Conservation (phyloP, 2,113 vertebrate genomes). For the Lonchura striata region DNA sequence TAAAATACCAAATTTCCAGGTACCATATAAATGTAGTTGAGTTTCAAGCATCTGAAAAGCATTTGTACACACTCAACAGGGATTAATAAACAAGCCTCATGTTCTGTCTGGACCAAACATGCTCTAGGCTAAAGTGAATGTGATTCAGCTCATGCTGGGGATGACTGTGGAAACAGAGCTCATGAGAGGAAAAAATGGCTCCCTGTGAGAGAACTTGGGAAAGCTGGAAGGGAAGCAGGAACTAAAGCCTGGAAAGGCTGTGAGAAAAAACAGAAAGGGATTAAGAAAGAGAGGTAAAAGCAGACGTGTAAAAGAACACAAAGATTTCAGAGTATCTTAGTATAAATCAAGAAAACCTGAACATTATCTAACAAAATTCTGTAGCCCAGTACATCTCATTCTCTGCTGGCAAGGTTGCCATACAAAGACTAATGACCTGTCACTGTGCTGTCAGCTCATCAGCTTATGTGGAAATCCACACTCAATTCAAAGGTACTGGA, state of each 20-base stretch:
- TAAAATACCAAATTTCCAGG: neutral
- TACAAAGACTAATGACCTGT: neutral
- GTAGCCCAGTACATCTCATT: neutral
- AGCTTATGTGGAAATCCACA: neutral
- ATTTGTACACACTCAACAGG: neutral
- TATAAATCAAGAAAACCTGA: neutral
- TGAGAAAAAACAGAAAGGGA: neutral
- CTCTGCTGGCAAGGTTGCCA: neutral
- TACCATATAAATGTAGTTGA: neutral
- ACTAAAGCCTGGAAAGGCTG: neutral
- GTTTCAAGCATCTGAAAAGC: neutral
- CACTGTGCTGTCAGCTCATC: neutral
- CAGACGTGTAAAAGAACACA: neutral
- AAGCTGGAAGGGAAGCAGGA: neutral
- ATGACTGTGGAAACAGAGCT: neutral
- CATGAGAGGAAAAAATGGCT: neutral
- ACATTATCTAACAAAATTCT: neutral
- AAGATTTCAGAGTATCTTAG: neutral
- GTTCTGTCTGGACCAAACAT: constrained; percentile 12
- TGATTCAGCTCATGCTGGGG: neutral
- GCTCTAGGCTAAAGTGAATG: constrained; percentile 14
- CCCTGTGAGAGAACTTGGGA: neutral
- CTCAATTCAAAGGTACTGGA: neutral
- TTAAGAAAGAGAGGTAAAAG: neutral
- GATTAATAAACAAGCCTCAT: neutral